phyloP scores from a whole-genome alignment of 2,888 invertebrate species.

The Brachycybe producta region DNA sequence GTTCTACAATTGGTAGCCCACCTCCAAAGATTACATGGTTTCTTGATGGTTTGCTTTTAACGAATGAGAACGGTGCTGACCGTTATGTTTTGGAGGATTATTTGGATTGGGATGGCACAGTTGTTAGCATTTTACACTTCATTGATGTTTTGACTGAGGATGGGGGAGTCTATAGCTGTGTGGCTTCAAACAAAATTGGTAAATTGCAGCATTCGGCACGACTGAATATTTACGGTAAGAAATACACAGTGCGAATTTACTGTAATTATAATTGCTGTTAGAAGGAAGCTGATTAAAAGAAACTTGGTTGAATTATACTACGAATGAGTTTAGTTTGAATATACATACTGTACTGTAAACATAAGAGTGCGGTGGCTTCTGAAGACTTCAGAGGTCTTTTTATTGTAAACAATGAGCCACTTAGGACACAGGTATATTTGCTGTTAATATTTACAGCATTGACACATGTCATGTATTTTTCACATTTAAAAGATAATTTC shows the following conservation, averaged over 20 bases:
- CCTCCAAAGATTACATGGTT: slow-evolving; percentile 89
- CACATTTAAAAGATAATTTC: too few species aligned
- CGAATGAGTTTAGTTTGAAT: too few species aligned
- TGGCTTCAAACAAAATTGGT: slow-evolving; percentile 47
- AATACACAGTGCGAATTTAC: background rate
- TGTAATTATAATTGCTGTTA: background rate
- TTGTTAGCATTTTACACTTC: slow-evolving; percentile 81
- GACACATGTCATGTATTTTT: too few species aligned
- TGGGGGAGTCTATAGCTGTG: slow-evolving; percentile 79
- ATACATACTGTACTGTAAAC: too few species aligned
- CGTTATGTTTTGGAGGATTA: slow-evolving; percentile 13
- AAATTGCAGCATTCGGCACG: slow-evolving; percentile 71
- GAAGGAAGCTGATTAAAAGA: too few species aligned
- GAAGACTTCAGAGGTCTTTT: too few species aligned
- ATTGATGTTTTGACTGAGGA: slow-evolving; percentile 81
- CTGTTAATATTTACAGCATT: too few species aligned
- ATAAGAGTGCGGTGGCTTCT: too few species aligned
- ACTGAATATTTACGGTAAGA: slow-evolving; percentile 72
- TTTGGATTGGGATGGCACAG: slow-evolving; percentile 45
- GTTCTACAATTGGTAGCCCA: slow-evolving; percentile 87
- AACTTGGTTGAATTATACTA: too few species aligned
- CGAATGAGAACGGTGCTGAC: slow-evolving; percentile 1
- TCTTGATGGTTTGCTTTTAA: slow-evolving; percentile 46
- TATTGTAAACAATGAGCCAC: too few species aligned
- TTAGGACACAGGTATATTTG: too few species aligned